Evolutionary conservation across 35 echinoderm and acorn worm species (phyloP).

Genomic region (Holothuria glaberrima): DNA sequence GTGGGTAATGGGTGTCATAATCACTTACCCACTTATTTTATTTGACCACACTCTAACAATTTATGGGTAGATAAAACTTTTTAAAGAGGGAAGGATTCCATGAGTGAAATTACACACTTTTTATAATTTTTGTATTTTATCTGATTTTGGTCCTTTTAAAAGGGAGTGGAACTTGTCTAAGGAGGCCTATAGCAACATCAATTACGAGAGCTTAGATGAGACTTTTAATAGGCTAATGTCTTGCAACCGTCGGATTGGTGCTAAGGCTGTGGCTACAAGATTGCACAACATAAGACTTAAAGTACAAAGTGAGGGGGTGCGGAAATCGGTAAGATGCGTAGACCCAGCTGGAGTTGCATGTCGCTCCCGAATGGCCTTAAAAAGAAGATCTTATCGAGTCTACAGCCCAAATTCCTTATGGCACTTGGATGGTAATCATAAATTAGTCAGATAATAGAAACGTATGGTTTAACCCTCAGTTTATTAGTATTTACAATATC

Average conservation of each 20-base stretch:
- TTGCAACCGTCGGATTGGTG: not conserved
- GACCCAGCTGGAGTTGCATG: not conserved
- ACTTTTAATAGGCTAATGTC: not conserved
- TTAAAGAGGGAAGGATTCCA: too few species aligned
- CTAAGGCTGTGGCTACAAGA: not conserved
- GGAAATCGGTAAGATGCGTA: not conserved
- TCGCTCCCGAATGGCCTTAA: not conserved
- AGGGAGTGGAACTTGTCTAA: too few species aligned
- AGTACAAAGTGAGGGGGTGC: not conserved
- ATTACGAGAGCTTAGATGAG: not conserved
- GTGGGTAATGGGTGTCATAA: too few species aligned
- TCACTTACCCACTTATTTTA: too few species aligned
- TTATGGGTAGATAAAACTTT: too few species aligned
- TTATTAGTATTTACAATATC: too few species aligned
- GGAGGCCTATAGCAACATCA: not conserved
- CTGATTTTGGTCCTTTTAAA: too few species aligned
- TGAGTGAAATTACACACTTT: too few species aligned
- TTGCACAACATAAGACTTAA: not conserved
- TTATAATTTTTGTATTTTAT: too few species aligned
- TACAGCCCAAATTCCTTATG: slow-evolving; percentile 1
- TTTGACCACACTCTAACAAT: too few species aligned
- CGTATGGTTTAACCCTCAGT: too few species aligned
- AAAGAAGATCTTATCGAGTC: not conserved
- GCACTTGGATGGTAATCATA: slow-evolving; percentile 30
- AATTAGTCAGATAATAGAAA: slow-evolving; percentile 21